These are phyloP conservation scores for Drosophila trapezifrons DNA, from an alignment of 1,140 invertebrate species.

Conservation along the genomic window DNA sequence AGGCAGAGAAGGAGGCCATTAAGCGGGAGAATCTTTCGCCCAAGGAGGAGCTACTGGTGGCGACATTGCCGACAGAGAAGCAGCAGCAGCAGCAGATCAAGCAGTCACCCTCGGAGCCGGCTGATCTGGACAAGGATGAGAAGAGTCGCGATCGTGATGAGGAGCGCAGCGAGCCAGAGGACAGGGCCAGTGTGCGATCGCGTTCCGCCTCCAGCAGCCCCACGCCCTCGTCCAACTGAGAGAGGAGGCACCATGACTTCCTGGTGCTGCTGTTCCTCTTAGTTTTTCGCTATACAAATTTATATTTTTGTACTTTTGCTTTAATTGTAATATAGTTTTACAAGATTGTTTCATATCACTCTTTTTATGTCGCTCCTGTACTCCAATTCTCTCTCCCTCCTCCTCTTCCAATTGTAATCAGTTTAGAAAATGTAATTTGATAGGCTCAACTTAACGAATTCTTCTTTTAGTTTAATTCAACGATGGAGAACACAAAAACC, in stretches of 20 bases:
- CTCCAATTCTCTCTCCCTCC: neutral
- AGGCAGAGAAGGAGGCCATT: conserved; percentile 78
- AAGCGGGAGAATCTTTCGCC: conserved; percentile 84
- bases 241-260: neutral
- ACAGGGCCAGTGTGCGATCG: conserved; percentile 61
- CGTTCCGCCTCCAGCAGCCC: conserved; percentile 68
- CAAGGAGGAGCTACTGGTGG: conserved; percentile 68
- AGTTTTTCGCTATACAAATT: conserved; percentile 54
- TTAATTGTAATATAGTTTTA: conserved; percentile 79
- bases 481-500: conserved; percentile 51
- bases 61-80: conserved; percentile 15
- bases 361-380: conserved; percentile 43
- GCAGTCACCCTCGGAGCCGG: conserved; percentile 25
- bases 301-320: conserved; percentile 60
- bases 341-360: conserved; percentile 61
- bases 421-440: conserved; percentile 76
- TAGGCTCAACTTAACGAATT: conserved; percentile 76
- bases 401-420: conserved; percentile 44
- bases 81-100: conserved; percentile 54
- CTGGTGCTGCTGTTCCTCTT: conserved; percentile 6
- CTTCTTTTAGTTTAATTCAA: conserved; percentile 75
- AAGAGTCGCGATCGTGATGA: conserved; percentile 74
- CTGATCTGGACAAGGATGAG: conserved; percentile 70
- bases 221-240: conserved; percentile 75
- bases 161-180: conserved; percentile 65